Percentiles rank a stretch among this genome's conserved stretches.
Evolutionary conservation across 2,797 vertebrate genomes (phyloP).

Genomic region (Macropodus opercularis): DNA sequence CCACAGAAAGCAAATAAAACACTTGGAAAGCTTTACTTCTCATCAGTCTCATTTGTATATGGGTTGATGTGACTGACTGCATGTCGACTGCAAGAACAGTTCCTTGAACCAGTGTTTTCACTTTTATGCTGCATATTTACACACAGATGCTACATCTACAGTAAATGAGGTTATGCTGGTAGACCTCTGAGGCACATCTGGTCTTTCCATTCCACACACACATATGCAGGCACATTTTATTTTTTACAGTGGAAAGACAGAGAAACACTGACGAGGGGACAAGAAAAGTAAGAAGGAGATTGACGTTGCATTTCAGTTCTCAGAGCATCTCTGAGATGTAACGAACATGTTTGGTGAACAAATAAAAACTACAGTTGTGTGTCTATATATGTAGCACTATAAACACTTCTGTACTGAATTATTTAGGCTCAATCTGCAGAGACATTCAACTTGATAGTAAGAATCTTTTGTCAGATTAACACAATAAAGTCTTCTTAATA

Average conservation of each 20-base stretch:
- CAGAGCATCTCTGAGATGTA: not conserved
- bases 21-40: too few relatives aligned
- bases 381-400: not conserved
- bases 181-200: constrained; percentile 40
- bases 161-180: constrained; percentile 11
- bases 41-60: not conserved
- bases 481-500: constrained; percentile 9
- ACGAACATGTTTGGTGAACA: not conserved
- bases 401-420: constrained; percentile 9
- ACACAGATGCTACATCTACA: not conserved
- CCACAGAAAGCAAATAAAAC: too few relatives aligned
- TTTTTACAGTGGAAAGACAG: constrained; percentile 5
- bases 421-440: constrained; percentile 1
- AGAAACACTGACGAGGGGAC: not conserved
- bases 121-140: too few relatives aligned
- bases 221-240: not conserved
- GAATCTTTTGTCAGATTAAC: not conserved
- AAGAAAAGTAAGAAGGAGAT: not conserved
- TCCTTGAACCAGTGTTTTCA: not conserved
- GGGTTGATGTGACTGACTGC: not conserved
- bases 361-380: not conserved
- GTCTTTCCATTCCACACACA: constrained; percentile 22
- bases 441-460: not conserved
- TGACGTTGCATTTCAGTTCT: not conserved
- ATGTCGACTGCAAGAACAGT: not conserved